phyloP scores from a whole-genome alignment of 2,797 vertebrate species.

The Sebastes hubbsi region DNA sequence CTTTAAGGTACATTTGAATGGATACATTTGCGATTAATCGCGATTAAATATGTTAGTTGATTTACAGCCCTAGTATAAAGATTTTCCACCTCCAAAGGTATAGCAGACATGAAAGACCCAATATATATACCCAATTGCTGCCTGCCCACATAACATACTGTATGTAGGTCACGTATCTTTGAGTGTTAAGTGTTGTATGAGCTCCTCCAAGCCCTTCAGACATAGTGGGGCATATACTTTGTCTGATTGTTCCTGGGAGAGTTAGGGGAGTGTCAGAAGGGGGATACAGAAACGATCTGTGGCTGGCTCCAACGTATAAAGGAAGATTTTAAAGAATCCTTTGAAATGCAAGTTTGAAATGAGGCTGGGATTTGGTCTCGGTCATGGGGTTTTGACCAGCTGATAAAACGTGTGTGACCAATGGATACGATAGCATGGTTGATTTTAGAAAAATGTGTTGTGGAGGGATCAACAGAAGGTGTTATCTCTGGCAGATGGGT shows the following conservation, averaged over 20 bases:
- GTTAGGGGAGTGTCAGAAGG: neutral
- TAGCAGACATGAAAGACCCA: neutral
- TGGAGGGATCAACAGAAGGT: neutral
- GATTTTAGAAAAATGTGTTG: neutral
- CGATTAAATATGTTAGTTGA: too few relatives aligned
- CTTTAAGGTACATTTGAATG: too few relatives aligned
- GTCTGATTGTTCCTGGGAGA: neutral
- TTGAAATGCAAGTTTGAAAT: neutral
- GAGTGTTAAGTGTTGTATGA: neutral
- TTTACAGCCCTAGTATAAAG: neutral
- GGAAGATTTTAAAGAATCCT: neutral
- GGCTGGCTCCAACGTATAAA: neutral
- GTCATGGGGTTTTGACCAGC: neutral
- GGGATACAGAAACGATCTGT: neutral
- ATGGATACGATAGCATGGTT: neutral
- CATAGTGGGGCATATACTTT: neutral
- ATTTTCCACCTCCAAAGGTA: neutral
- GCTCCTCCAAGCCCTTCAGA: neutral
- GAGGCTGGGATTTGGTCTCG: neutral
- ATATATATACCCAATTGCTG: neutral
- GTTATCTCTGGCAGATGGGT: neutral
- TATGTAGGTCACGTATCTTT: neutral
- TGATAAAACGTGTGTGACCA: neutral
- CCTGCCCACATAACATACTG: neutral
- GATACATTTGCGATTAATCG: too few relatives aligned